phyloP scores from a whole-genome alignment of 1,140 invertebrate genomes.

The Brachionus manjavacas region DNA sequence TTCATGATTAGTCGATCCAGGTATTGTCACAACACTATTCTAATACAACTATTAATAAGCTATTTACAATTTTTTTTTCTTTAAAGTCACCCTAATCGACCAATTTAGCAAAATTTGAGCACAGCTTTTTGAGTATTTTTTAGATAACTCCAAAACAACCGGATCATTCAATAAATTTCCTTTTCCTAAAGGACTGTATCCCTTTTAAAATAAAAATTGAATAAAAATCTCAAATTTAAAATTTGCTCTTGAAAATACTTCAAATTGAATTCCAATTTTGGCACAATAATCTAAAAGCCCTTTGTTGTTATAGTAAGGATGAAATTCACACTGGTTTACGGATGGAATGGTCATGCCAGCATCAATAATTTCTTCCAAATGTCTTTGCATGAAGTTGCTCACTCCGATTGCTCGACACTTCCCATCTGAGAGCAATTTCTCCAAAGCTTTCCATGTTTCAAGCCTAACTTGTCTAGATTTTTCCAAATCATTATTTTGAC shows the following conservation, averaged over 20 bases:
- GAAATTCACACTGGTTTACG: constrained; percentile 59
- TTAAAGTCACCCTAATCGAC: constrained; percentile 49
- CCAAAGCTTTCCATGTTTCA: constrained; percentile 47
- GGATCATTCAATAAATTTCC: constrained; percentile 50
- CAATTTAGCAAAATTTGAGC: constrained; percentile 55
- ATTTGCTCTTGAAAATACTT: constrained; percentile 46
- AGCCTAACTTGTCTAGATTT: constrained; percentile 56
- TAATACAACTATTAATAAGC: constrained; percentile 45
- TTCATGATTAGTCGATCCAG: constrained; percentile 54
- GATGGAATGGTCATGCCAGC: constrained; percentile 50
- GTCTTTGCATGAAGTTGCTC: constrained; percentile 53
- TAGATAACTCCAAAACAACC: constrained; percentile 47
- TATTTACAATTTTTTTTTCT: background rate
- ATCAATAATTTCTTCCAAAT: constrained; percentile 52
- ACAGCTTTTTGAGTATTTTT: constrained; percentile 47
- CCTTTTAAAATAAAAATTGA: constrained; percentile 45
- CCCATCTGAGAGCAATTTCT: constrained; percentile 33
- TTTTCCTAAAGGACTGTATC: constrained; percentile 58
- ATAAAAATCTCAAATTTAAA: background rate
- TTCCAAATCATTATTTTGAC: constrained; percentile 48
- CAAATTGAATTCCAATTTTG: constrained; percentile 49
- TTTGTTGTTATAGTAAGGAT: constrained; percentile 56
- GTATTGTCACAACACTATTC: constrained; percentile 53
- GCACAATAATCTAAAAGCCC: constrained; percentile 51
- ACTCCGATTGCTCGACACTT: constrained; percentile 53